phyloP scores from a whole-genome alignment of 35 echinoderm and acorn worm species.

The Ophioderma brevispina region DNA sequence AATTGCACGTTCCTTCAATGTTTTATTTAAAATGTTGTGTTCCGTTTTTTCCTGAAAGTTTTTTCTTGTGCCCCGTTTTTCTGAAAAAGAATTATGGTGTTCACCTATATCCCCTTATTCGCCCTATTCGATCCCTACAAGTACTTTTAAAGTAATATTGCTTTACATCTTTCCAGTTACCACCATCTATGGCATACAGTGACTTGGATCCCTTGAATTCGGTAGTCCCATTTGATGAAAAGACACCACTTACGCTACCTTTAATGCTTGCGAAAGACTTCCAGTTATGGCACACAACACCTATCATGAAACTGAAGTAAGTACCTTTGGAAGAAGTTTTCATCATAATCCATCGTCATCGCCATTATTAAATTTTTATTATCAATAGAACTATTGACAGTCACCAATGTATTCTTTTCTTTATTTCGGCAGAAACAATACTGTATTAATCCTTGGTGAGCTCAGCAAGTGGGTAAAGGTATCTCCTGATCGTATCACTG shows the following conservation, averaged over 20 bases:
- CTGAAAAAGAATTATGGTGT: too few relatives aligned
- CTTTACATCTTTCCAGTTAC: background rate
- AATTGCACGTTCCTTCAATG: too few relatives aligned
- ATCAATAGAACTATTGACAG: too few relatives aligned
- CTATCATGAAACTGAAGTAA: background rate
- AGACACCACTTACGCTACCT: background rate
- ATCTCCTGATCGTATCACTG: background rate
- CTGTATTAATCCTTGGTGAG: background rate
- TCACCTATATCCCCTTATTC: too few relatives aligned
- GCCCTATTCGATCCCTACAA: too few relatives aligned
- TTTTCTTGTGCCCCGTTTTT: too few relatives aligned
- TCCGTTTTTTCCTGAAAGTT: too few relatives aligned
- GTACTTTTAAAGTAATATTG: too few relatives aligned
- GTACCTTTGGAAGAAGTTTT: background rate
- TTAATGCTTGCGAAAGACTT: background rate
- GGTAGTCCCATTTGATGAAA: background rate
- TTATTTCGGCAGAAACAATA: background rate
- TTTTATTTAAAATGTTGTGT: too few relatives aligned
- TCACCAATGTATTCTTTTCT: too few relatives aligned
- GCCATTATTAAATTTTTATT: too few relatives aligned
- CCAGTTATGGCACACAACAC: background rate
- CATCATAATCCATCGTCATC: too few relatives aligned
- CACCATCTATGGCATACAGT: background rate
- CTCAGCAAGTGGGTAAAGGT: background rate
- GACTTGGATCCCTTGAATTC: background rate